Conservation (phyloP, 2,888 invertebrate genomes). For the Macroteleia sp. region DNA sequence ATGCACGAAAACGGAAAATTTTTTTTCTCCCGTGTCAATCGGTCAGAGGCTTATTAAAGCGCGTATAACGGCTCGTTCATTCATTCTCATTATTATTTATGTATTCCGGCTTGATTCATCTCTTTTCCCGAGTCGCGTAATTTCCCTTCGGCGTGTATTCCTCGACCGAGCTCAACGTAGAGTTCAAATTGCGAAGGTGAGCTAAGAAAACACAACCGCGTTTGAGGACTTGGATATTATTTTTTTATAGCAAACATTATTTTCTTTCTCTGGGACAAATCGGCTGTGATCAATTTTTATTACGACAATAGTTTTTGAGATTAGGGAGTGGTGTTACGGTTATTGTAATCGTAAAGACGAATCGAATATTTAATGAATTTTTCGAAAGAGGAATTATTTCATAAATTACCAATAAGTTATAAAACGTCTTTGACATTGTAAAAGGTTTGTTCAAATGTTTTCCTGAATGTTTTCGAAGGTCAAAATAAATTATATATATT, state of each 20-base stretch:
- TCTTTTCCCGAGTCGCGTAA: constrained; percentile 55
- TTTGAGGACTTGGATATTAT: constrained; percentile 29
- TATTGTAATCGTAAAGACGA: no score
- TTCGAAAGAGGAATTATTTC: no score
- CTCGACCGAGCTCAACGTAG: constrained; percentile 15
- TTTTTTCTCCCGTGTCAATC: constrained; percentile 50
- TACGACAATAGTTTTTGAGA: no score
- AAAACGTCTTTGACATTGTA: no score
- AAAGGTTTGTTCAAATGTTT: no score
- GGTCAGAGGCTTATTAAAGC: constrained; percentile 63
- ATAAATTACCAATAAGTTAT: no score
- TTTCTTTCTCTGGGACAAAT: constrained; percentile 26
- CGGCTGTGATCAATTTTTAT: neutral
- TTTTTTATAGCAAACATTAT: constrained; percentile 22
- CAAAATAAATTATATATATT: no score
- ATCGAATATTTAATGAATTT: no score
- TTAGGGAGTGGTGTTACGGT: no score
- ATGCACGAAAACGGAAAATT: constrained; percentile 46
- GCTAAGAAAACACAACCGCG: constrained; percentile 20
- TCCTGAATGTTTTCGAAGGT: no score
- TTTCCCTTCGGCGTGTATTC: constrained; percentile 58
- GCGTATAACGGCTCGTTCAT: constrained; percentile 63
- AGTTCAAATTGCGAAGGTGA: constrained; percentile 38
- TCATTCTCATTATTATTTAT: constrained; percentile 71
- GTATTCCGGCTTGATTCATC: constrained; percentile 65